Evolutionary conservation across 1,140 invertebrate genomes (phyloP).

Genomic region (Drosophila triauraria): DNA sequence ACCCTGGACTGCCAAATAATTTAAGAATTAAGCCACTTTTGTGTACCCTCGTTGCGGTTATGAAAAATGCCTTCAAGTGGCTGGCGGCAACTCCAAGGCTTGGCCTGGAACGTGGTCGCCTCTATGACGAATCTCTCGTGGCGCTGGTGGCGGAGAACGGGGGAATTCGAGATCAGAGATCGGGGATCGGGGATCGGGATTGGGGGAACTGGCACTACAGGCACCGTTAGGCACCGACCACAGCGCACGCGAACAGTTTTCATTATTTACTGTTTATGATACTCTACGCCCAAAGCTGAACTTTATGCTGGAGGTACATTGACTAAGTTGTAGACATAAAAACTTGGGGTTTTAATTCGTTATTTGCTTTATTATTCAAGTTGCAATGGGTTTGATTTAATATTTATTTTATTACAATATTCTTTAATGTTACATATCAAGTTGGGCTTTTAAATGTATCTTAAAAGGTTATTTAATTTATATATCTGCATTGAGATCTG

Average conservation of each 20-base stretch:
- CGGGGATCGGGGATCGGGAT: not conserved
- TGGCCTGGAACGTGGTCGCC: conserved; percentile 60
- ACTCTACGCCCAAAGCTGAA: conserved; percentile 31
- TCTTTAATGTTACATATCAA: not conserved
- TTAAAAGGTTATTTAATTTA: no score
- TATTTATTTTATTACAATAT: no score
- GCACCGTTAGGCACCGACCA: conserved; percentile 70
- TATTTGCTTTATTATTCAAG: not conserved
- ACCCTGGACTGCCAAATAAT: conserved; percentile 20
- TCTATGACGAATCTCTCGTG: conserved; percentile 72
- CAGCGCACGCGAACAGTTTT: conserved; percentile 73
- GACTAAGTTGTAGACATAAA: not conserved
- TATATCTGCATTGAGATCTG: no score
- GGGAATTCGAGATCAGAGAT: not conserved
- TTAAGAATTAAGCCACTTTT: conserved; percentile 32
- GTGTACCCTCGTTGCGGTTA: conserved; percentile 34
- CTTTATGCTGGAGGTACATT: not conserved
- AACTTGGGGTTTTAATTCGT: not conserved
- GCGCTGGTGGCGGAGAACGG: not conserved
- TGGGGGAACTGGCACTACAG: conserved; percentile 49
- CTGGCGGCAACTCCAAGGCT: conserved; percentile 57
- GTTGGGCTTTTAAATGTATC: no score
- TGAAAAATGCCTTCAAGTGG: conserved; percentile 40
- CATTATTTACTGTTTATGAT: conserved; percentile 64
- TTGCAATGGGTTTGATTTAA: no score